Evolutionary conservation across 2,113 vertebrate species (phyloP).

Genomic region (Toxostoma redivivum): DNA sequence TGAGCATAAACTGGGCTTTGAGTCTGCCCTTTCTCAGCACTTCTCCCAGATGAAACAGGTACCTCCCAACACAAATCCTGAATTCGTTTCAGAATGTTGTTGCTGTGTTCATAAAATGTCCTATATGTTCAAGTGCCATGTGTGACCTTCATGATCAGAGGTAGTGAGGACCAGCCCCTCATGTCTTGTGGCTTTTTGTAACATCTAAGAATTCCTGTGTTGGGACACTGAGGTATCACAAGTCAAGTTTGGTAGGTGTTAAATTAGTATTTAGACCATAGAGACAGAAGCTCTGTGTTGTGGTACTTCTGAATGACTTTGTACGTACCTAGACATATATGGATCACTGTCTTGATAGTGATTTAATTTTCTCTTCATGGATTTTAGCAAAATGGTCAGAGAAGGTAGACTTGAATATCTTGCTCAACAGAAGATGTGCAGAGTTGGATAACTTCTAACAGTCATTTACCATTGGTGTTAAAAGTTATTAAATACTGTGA

Average conservation of each 20-base stretch:
- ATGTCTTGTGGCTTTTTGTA: neutral
- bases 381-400: neutral
- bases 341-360: neutral
- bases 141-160: neutral
- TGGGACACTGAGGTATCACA: neutral
- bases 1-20: neutral
- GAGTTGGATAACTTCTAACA: neutral
- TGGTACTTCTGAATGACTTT: neutral
- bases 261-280: neutral
- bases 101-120: neutral
- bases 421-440: neutral
- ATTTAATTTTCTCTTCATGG: neutral
- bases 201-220: neutral
- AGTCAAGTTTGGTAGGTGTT: neutral
- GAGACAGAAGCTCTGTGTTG: neutral
- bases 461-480: neutral
- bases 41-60: neutral
- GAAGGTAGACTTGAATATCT: neutral
- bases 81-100: neutral
- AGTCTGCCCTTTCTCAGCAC: neutral
- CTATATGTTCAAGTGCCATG: neutral
- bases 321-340: neutral
- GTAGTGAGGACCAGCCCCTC: neutral
- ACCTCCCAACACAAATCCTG: neutral
- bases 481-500: neutral